Conservation (phyloP, 2,888 invertebrate species). For the Tromatobia lineatoria region DNA sequence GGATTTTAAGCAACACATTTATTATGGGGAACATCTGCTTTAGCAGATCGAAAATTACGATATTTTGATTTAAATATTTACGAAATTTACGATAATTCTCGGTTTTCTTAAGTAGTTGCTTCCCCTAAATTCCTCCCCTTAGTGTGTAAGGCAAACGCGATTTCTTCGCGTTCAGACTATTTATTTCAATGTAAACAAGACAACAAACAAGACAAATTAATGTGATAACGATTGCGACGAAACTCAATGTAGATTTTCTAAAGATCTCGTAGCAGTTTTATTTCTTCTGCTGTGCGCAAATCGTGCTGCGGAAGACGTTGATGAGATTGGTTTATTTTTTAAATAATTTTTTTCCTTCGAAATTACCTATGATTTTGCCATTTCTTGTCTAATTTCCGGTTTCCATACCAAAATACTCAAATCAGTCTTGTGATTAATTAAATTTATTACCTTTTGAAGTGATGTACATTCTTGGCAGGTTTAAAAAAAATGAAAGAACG, state of each 20-base stretch:
- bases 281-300: not conserved
- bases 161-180: conserved; percentile 34
- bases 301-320: not conserved
- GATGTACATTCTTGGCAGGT: not conserved
- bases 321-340: conserved; percentile 6
- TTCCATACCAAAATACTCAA: not conserved
- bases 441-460: conserved; percentile 7
- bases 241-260: conserved; percentile 48
- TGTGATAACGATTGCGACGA: conserved; percentile 65
- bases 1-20: conserved; percentile 33
- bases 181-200: conserved; percentile 51
- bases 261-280: conserved; percentile 32
- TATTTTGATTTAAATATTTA: too few relatives aligned
- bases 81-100: too few relatives aligned
- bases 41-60: too few relatives aligned
- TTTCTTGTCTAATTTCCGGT: not conserved
- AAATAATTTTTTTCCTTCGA: not conserved
- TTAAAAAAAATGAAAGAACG: not conserved
- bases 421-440: not conserved
- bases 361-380: not conserved
- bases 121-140: not conserved
- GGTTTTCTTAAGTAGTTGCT: too few relatives aligned
- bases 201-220: conserved; percentile 43
- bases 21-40: not conserved
- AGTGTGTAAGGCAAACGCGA: conserved; percentile 50